Percentiles rank a stretch among this genome's conserved stretches.
Conservation (phyloP, 2,888 invertebrate genomes). For the Apocheima hispidaria region DNA sequence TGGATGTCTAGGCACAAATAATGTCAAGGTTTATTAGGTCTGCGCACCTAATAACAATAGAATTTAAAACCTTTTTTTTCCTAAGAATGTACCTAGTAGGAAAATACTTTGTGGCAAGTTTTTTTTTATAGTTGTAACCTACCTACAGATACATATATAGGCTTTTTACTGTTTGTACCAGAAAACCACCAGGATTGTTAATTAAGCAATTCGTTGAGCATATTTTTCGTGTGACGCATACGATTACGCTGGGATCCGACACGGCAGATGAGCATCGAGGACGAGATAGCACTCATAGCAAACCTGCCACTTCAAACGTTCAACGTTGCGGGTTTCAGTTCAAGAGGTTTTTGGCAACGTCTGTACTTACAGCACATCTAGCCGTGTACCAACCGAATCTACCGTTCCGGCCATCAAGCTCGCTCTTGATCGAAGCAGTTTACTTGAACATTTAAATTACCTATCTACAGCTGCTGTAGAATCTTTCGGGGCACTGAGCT, state of each 20-base stretch:
- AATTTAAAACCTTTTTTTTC: not conserved
- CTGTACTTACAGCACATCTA: too few species aligned
- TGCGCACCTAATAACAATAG: not conserved
- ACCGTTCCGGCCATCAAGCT: too few species aligned
- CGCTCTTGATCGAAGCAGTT: too few species aligned
- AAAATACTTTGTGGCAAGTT: too few species aligned
- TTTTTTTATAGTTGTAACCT: too few species aligned
- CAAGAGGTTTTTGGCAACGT: too few species aligned
- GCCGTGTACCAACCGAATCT: too few species aligned
- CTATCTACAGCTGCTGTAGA: not conserved
- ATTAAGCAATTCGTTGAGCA: conserved; percentile 38
- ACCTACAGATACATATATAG: too few species aligned
- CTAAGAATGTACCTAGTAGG: conserved; percentile 2
- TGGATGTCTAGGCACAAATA: conserved; percentile 32
- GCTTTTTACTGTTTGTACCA: too few species aligned
- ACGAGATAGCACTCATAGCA: conserved; percentile 48
- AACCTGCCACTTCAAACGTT: conserved; percentile 17
- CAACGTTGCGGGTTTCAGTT: not conserved
- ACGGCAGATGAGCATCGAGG: conserved; percentile 63
- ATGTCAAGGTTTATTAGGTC: conserved; percentile 64
- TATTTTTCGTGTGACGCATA: conserved; percentile 42
- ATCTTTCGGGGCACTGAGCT: not conserved
- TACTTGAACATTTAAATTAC: not conserved
- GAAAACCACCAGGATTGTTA: too few species aligned
- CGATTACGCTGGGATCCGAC: conserved; percentile 55